Conservation (phyloP, 64 coral and sea anemone genomes). For the Orbicella faveolata region DNA sequence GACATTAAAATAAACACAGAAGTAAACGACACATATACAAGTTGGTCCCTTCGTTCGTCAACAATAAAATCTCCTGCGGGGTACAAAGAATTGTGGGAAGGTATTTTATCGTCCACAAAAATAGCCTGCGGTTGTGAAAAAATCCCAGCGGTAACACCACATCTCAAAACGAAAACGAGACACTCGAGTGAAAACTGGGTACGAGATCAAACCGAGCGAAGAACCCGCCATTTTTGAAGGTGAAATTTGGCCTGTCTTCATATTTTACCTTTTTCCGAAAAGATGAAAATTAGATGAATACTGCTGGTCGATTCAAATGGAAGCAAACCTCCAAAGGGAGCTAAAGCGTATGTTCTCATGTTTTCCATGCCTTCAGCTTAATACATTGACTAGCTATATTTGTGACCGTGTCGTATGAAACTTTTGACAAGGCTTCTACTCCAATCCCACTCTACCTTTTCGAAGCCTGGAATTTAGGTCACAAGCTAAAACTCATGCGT, state of each 20-base stretch:
- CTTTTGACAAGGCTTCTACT: too few species aligned
- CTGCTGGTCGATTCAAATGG: slow-evolving; percentile 29
- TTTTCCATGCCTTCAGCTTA: background rate
- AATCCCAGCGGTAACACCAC: background rate
- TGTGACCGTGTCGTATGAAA: too few species aligned
- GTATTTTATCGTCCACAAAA: background rate
- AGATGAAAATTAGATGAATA: background rate
- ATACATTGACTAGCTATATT: too few species aligned
- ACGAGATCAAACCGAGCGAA: background rate
- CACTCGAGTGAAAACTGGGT: background rate
- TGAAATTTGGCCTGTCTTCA: background rate
- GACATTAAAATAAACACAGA: slow-evolving; percentile 22
- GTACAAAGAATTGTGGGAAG: background rate
- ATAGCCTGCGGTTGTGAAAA: too few species aligned
- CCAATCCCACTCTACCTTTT: too few species aligned
- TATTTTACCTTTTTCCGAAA: background rate
- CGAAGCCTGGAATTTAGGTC: too few species aligned
- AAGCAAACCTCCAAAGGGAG: slow-evolving; percentile 53
- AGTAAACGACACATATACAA: background rate
- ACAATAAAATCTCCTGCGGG: background rate
- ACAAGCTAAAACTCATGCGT: too few species aligned
- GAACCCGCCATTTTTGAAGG: slow-evolving; percentile 16
- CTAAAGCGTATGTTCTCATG: slow-evolving; percentile 54
- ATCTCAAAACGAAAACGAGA: background rate
- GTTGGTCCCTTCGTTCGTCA: background rate